These are phyloP conservation scores for Idaea aversata DNA, from an alignment of 2,888 invertebrate genomes.

Conservation along the genomic window DNA sequence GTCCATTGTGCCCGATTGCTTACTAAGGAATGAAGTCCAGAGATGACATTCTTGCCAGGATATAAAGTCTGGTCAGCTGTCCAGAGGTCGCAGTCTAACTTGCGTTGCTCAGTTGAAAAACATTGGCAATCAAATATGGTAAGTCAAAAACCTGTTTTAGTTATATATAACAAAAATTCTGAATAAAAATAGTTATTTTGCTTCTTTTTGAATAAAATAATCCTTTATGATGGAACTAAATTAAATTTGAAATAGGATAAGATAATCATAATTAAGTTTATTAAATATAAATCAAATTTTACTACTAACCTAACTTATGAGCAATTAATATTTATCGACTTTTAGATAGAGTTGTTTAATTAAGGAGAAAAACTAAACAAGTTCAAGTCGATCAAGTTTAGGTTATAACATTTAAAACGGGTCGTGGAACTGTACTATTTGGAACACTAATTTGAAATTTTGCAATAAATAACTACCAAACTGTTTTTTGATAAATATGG, in stretches of 20 bases:
- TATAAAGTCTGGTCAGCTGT: constrained; percentile 68
- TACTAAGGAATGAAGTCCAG: constrained; percentile 73
- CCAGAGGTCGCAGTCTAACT: constrained; percentile 56
- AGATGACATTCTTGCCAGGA: constrained; percentile 72
- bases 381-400: too few relatives aligned
- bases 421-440: too few relatives aligned
- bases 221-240: neutral
- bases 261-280: neutral
- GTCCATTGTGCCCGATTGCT: constrained; percentile 60
- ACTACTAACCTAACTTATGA: neutral
- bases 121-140: constrained; percentile 58
- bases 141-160: constrained; percentile 49
- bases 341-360: neutral
- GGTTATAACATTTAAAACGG: too few relatives aligned
- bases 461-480: too few relatives aligned
- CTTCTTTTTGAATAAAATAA: neutral
- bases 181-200: neutral
- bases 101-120: constrained; percentile 52
- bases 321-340: neutral
- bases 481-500: too few relatives aligned
- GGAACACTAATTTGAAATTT: too few relatives aligned
- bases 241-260: neutral
- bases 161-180: constrained; percentile 4
- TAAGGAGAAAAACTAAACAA: too few relatives aligned
- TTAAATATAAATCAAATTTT: neutral